Base-by-base conservation (phyloP, 2,888 invertebrate species). In the Himalopsyche anomala region DNA sequence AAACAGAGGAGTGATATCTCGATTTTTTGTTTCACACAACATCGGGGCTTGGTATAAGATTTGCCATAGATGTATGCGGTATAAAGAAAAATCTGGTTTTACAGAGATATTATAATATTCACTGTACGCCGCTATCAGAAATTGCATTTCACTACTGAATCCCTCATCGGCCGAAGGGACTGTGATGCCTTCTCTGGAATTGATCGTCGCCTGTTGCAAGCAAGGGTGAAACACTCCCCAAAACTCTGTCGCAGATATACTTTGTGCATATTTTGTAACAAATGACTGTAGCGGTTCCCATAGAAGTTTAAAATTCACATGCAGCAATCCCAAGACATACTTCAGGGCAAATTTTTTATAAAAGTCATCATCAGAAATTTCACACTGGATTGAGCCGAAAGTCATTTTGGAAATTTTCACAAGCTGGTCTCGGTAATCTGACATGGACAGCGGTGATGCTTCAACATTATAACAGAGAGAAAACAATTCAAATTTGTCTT, bases 231-330 rank as follows among this genome's bases (percentile, higher is more conserved):
- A 97, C 62, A 95, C 92, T 0, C 92, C 91, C 97, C 97, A 98
- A 91, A 97, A 97, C 42, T 94, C 92, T n/a, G 94, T 91, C 0
- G 91, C 90, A 0, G 92, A 90, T 90, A 96, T 91, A 0, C 94
- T 93, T 89, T 93, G 94, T 0, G 97, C 96, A 90, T 96, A 96
- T 0, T 96, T 94, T 2, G 95, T 94, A 81, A 99, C 95, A 69
- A 98, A 93, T 90, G 96, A 95, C 19, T 94, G 93, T 0, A 96
- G 93, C 0, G 98, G 97, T 88, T 96, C 96, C 99, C 99, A 99
- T 0, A 99, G 91, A 17, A 98, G 92, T 89, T 97, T 96, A 90
- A 99, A 98, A 91, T 98, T 98, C 36, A 96, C 93, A 91, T 96
- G 97, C 82, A 98, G 92, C 87, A 95, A 94, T 2, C 98, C 98